A percentile compares a stretch with the other conserved stretches of the same genome.
Conservation (phyloP, 2,113 vertebrate genomes). For the Megaceryle torquata region DNA sequence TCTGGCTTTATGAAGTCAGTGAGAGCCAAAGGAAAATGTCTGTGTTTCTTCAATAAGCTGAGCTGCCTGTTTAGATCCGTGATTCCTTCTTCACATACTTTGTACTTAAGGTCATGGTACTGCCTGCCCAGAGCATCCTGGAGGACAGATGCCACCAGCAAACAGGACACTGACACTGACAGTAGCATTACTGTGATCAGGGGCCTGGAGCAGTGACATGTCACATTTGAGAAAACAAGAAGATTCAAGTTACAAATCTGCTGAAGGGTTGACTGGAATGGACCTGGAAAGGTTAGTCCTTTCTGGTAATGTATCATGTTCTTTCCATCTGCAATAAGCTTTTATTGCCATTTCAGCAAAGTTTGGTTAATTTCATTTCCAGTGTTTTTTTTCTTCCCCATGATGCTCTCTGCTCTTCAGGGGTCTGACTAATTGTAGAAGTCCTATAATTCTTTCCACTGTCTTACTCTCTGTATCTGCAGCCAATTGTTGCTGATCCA, state of each 20-base stretch:
- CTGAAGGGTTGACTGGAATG: not conserved
- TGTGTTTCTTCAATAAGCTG: not conserved
- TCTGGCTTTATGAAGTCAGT: not conserved
- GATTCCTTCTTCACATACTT: not conserved
- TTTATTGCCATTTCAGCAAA: constrained; percentile 19
- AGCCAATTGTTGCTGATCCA: not conserved
- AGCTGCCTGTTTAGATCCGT: not conserved
- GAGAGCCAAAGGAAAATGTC: not conserved
- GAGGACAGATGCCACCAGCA: not conserved
- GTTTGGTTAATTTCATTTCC: not conserved
- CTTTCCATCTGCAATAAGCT: not conserved
- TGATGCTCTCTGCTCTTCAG: not conserved
- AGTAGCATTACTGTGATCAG: not conserved
- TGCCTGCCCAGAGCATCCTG: not conserved
- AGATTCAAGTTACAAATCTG: not conserved
- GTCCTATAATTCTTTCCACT: not conserved
- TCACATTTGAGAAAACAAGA: not conserved
- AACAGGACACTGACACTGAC: not conserved
- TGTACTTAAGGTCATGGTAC: not conserved
- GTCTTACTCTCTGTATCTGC: not conserved
- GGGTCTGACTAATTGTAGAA: constrained; percentile 20
- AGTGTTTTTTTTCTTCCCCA: not conserved
- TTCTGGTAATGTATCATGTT: not conserved
- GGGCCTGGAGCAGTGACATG: not conserved
- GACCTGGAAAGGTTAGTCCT: not conserved